These are phyloP conservation scores for Notarius lentiginosus DNA, from an alignment of 2,113 vertebrate genomes.

Conservation along the genomic window DNA sequence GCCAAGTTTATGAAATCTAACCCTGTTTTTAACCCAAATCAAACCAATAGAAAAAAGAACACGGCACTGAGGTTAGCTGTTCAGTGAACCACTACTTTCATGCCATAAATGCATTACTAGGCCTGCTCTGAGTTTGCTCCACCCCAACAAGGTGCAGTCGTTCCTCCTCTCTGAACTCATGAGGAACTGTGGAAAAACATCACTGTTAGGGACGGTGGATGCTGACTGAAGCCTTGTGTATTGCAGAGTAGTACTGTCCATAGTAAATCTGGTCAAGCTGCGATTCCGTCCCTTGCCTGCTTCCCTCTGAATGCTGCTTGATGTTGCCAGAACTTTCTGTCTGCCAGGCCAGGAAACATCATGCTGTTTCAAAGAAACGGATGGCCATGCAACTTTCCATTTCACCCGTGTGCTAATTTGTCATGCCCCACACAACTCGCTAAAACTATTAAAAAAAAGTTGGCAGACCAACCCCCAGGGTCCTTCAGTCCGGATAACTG, in stretches of 20 bases:
- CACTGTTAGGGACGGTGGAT: not conserved
- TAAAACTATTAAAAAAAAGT: slow-evolving; percentile 54
- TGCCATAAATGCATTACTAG: not conserved
- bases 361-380: slow-evolving; percentile 69
- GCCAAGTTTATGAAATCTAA: not conserved
- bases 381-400: slow-evolving; percentile 63
- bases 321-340: slow-evolving; percentile 56
- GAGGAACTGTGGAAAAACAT: not conserved
- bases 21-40: not conserved
- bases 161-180: not conserved
- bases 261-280: slow-evolving; percentile 42
- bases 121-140: not conserved
- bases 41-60: not conserved
- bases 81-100: not conserved
- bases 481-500: slow-evolving; percentile 63
- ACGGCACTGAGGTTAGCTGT: not conserved
- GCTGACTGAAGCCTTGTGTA: not conserved
- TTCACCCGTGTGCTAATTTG: slow-evolving; percentile 72
- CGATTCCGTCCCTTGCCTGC: slow-evolving; percentile 51
- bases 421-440: slow-evolving; percentile 67
- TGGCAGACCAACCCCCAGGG: slow-evolving; percentile 60
- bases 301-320: slow-evolving; percentile 51
- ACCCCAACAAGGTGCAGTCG: not conserved
- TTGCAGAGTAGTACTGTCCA: slow-evolving; percentile 26
- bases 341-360: slow-evolving; percentile 69